Evolutionary conservation across 2,113 vertebrate species (phyloP).

Genomic region (human (Homo sapiens)): GRCh38 chr11:69643001-69643500

Average conservation of each 20-base stretch:
- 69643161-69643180: slow-evolving; percentile 99
- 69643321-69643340: fast-evolving
- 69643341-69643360: too few species aligned
- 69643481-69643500: slow-evolving; percentile 19
- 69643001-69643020: not conserved
- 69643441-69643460: not conserved
- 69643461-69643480: not conserved
- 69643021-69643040: slow-evolving; percentile 92
- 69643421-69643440: not conserved
- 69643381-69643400: not conserved
- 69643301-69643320: not conserved
- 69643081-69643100: slow-evolving; percentile 98
- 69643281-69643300: not conserved
- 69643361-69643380: not conserved
- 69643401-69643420: not conserved
- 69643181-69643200: slow-evolving; percentile 97
- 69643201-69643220: slow-evolving; percentile 97
- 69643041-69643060: slow-evolving; percentile 98
- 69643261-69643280: not conserved
- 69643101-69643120: slow-evolving; percentile 94
- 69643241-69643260: slow-evolving; percentile 89
- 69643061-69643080: slow-evolving; percentile 99
- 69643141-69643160: slow-evolving; percentile 98
- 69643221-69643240: slow-evolving; percentile 94
- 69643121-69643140: slow-evolving; percentile 95